phyloP scores from a whole-genome alignment of 2,797 vertebrate genomes.

The Cryptoprocta ferox region DNA sequence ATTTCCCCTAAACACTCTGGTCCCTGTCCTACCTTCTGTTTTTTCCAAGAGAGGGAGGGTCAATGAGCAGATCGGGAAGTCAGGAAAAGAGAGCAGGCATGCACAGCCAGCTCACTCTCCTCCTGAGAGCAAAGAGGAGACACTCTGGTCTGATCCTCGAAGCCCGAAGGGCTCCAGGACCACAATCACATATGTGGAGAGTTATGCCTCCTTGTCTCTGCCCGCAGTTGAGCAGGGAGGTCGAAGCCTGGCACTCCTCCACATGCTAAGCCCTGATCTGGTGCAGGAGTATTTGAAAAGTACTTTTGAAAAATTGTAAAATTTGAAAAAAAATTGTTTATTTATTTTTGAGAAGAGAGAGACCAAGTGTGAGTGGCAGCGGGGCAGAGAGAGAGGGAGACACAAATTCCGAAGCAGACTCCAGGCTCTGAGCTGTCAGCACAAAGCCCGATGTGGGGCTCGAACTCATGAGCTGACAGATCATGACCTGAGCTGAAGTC shows the following conservation, averaged over 20 bases:
- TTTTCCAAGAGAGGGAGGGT: neutral
- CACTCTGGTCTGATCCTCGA: too few relatives aligned
- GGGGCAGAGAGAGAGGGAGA: too few relatives aligned
- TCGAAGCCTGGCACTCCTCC: neutral
- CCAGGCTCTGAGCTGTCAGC: too few relatives aligned
- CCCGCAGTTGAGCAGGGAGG: neutral
- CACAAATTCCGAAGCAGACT: too few relatives aligned
- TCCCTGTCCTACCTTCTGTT: neutral
- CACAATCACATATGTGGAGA: rapidly evolving
- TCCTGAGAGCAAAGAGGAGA: neutral
- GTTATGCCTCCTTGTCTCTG: neutral
- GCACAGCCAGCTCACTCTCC: rapidly evolving
- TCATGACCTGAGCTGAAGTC: too few relatives aligned
- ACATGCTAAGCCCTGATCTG: neutral
- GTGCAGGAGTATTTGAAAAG: neutral
- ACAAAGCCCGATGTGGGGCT: too few relatives aligned
- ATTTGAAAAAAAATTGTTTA: too few relatives aligned
- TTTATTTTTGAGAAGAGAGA: too few relatives aligned
- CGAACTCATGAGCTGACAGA: too few relatives aligned
- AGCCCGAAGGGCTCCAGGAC: rapidly evolving
- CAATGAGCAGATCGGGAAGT: neutral
- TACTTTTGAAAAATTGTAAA: too few relatives aligned
- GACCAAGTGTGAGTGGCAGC: too few relatives aligned
- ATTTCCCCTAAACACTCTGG: neutral
- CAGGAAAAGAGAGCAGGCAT: neutral